Conservation (phyloP, 92 coral and sea anemone genomes). For the Epizoanthus ramosus region DNA sequence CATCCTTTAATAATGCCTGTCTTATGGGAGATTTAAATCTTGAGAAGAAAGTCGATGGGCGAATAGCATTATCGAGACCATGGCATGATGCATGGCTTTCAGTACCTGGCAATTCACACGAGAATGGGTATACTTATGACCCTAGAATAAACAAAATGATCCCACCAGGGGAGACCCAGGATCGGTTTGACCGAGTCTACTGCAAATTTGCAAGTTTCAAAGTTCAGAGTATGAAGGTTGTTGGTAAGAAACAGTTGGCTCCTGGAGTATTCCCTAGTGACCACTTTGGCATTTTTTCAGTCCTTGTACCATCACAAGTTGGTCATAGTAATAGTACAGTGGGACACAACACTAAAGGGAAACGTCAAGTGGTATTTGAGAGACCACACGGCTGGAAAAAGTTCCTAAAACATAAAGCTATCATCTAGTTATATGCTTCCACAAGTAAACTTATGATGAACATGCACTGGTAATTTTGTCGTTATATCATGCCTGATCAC, state of each 20-base stretch:
- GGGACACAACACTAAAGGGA: neutral
- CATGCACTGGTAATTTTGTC: too few relatives aligned
- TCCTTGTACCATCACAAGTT: constrained; percentile 22
- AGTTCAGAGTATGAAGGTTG: constrained; percentile 46
- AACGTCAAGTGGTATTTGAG: constrained; percentile 39
- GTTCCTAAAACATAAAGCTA: constrained; percentile 15
- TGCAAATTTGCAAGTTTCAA: constrained; percentile 67
- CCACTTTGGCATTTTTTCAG: constrained; percentile 68
- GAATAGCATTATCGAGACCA: constrained; percentile 55
- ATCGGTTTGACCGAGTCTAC: constrained; percentile 68
- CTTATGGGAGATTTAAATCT: constrained; percentile 81
- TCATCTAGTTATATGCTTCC: neutral
- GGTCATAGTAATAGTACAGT: neutral
- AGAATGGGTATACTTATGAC: constrained; percentile 74
- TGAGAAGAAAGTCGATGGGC: constrained; percentile 66
- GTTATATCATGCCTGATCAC: too few relatives aligned
- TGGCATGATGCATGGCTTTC: constrained; percentile 78
- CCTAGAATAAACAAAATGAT: constrained; percentile 45
- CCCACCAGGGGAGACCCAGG: constrained; percentile 46
- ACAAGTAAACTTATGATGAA: too few relatives aligned
- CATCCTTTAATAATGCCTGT: constrained; percentile 54
- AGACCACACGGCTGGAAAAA: constrained; percentile 67
- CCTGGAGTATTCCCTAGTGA: constrained; percentile 69
- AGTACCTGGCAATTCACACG: constrained; percentile 44
- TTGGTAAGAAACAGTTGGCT: constrained; percentile 33